Conservation (phyloP, 2,797 vertebrate species). For the Pangasius djambal region DNA sequence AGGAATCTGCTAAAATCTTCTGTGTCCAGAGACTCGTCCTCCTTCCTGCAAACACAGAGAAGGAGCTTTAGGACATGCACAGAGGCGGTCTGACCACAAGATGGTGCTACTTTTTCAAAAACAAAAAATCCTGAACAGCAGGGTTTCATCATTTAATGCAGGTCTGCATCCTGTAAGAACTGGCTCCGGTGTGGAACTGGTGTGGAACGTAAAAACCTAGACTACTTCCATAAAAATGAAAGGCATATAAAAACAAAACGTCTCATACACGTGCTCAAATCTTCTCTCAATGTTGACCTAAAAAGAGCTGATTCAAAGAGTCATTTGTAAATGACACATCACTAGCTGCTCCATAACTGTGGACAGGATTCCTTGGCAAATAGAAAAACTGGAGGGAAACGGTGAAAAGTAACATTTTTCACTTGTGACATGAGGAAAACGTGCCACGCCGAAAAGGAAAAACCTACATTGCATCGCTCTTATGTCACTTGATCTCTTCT, state of each 20-base stretch:
- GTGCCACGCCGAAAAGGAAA: too few relatives aligned
- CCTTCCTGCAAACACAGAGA: conserved; percentile 72
- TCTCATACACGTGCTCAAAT: neutral
- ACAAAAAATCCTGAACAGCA: neutral
- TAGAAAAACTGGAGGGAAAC: neutral
- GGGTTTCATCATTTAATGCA: neutral
- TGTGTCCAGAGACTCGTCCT: conserved; percentile 77
- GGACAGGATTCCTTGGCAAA: neutral
- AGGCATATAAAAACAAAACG: too few relatives aligned
- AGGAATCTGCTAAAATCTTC: conserved; percentile 87
- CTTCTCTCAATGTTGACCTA: neutral
- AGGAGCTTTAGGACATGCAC: neutral
- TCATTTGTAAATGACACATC: neutral
- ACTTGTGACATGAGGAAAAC: too few relatives aligned
- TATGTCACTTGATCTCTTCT: too few relatives aligned
- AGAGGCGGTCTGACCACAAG: conserved; percentile 57
- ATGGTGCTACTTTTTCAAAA: conserved; percentile 51
- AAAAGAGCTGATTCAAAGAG: neutral
- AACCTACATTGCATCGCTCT: too few relatives aligned
- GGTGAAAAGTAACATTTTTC: neutral
- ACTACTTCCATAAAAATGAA: neutral
- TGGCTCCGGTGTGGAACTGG: neutral
- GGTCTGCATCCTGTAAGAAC: neutral
- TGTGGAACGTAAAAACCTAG: neutral
- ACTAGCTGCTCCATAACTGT: neutral